Conservation (phyloP, 1,140 invertebrate species). For the Leptopilina boulardi region DNA sequence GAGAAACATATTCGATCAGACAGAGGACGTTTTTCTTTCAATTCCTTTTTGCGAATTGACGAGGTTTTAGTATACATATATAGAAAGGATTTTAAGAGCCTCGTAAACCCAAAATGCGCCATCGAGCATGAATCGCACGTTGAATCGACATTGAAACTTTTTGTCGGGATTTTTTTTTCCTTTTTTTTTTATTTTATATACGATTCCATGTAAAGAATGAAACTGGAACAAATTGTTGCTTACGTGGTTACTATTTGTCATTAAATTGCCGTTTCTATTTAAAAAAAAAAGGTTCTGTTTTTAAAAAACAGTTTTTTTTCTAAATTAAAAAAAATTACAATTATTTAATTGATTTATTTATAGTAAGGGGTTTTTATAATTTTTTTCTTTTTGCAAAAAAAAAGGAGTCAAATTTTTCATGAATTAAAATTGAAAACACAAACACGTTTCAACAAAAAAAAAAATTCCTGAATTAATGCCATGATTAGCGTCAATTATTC, state of each 20-base stretch:
- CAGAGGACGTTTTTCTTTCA: not conserved
- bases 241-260: not conserved
- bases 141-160: slow-evolving; percentile 2
- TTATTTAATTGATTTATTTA: no score
- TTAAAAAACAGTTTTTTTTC: no score
- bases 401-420: not conserved
- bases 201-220: not conserved
- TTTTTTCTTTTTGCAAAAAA: no score
- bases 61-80: slow-evolving; percentile 6
- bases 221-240: slow-evolving; percentile 13
- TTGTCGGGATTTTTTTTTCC: not conserved
- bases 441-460: not conserved
- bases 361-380: no score
- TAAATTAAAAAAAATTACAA: no score
- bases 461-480: not conserved
- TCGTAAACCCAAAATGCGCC: slow-evolving; percentile 7
- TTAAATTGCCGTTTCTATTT: not conserved
- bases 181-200: not conserved
- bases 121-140: slow-evolving; percentile 8
- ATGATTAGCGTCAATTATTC: slow-evolving; percentile 11
- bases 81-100: slow-evolving; percentile 7
- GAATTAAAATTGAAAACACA: not conserved
- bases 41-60: slow-evolving; percentile 15
- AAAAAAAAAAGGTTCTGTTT: no score
- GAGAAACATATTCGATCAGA: slow-evolving; percentile 13